These are phyloP conservation scores for Clangula hyemalis DNA, from an alignment of 2,797 vertebrate species.

Conservation along the genomic window DNA sequence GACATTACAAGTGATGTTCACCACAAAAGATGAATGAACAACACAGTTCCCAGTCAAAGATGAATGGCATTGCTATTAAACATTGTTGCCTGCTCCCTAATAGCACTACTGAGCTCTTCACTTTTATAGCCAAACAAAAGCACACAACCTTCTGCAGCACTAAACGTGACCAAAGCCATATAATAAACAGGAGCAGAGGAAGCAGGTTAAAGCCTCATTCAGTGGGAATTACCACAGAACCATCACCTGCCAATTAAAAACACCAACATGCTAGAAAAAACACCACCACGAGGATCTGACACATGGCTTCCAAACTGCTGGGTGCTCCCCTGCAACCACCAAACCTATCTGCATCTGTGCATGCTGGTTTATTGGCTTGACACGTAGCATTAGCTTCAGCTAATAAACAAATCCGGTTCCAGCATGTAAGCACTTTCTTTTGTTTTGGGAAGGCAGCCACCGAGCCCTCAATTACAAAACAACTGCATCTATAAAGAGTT, in stretches of 20 bases:
- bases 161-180: background rate
- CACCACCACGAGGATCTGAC: background rate
- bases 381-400: background rate
- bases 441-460: slow-evolving; percentile 13
- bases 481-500: background rate
- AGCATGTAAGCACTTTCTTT: background rate
- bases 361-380: background rate
- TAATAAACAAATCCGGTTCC: slow-evolving; percentile 22
- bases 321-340: background rate
- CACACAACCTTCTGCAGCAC: background rate
- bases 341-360: background rate
- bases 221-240: background rate
- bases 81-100: background rate
- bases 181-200: background rate
- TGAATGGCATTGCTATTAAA: background rate
- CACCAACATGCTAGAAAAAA: background rate
- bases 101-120: rapidly evolving
- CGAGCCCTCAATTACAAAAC: background rate
- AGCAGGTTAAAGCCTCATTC: background rate
- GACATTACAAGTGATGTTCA: background rate
- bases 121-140: background rate
- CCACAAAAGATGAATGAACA: background rate
- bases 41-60: background rate
- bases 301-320: background rate
- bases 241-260: background rate